Percentiles rank a stretch among this genome's conserved stretches.
These are phyloP conservation scores for Chelonia mydas DNA, from an alignment of 2,797 vertebrate species.

Conservation along the genomic window DNA sequence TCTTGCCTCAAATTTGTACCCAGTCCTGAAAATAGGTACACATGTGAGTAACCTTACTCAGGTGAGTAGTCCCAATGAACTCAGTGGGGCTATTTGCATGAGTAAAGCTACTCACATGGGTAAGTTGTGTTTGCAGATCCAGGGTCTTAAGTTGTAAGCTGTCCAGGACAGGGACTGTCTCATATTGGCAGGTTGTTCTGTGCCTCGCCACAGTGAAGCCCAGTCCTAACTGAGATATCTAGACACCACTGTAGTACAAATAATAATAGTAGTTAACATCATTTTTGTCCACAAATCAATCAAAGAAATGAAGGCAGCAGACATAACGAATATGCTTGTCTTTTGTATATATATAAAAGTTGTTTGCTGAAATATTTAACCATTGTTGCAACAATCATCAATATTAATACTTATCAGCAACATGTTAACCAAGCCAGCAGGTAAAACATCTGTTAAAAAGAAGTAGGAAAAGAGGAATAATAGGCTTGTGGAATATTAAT, in stretches of 20 bases:
- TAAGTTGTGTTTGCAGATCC: neutral
- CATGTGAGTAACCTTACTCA: neutral
- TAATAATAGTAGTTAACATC: constrained; percentile 40
- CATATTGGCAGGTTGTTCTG: neutral
- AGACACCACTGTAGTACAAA: constrained; percentile 4
- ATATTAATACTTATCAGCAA: constrained; percentile 80
- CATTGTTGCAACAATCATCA: constrained; percentile 77
- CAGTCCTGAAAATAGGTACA: neutral
- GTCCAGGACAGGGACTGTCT: neutral
- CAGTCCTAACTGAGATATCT: constrained; percentile 1
- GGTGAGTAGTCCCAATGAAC: neutral
- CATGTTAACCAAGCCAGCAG: constrained; percentile 78
- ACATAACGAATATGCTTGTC: constrained; percentile 57
- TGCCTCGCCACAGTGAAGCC: neutral
- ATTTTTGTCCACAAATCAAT: constrained; percentile 71
- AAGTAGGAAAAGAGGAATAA: constrained; percentile 77
- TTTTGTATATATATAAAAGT: constrained; percentile 65
- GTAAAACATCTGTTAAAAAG: constrained; percentile 83
- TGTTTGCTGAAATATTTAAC: constrained; percentile 75
- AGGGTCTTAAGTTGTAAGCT: neutral
- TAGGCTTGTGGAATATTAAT: constrained; percentile 76
- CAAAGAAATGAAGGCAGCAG: constrained; percentile 60
- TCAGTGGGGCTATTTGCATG: neutral
- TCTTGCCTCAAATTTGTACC: neutral
- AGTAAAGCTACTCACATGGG: neutral